phyloP scores from a whole-genome alignment of 1,140 invertebrate species.

The Meloidogyne chitwoodi region DNA sequence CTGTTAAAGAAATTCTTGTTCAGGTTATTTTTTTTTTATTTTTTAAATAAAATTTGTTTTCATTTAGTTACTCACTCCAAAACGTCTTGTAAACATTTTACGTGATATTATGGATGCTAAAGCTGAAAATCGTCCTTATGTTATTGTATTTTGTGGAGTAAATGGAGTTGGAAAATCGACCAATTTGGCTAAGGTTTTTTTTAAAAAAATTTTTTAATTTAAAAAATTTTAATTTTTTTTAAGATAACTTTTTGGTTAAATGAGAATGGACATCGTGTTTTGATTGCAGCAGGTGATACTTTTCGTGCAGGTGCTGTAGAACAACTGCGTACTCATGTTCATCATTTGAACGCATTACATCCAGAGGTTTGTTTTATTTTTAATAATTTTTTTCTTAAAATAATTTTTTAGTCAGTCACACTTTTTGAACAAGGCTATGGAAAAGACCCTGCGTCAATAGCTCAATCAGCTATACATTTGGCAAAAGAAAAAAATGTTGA shows the following conservation, averaged over 20 bases:
- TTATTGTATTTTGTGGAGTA: conserved; percentile 96
- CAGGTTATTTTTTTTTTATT: conserved; percentile 38
- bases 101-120: conserved; percentile 85
- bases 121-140: conserved; percentile 79
- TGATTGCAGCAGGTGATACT: conserved; percentile 98
- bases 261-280: conserved; percentile 88
- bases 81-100: conserved; percentile 88
- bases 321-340: conserved; percentile 88
- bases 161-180: conserved; percentile 99
- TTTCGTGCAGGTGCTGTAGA: conserved; percentile 98
- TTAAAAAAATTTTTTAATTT: conserved; percentile 7
- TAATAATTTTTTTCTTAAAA: not conserved
- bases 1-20: conserved; percentile 63
- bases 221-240: conserved; percentile 41
- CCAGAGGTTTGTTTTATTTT: conserved; percentile 62
- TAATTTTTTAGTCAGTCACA: conserved; percentile 74
- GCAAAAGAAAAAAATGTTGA: conserved; percentile 76
- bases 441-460: conserved; percentile 96
- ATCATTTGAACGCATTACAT: conserved; percentile 88
- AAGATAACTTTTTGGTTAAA: conserved; percentile 96
- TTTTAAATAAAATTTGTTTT: conserved; percentile 10
- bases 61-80: conserved; percentile 80
- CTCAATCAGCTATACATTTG: conserved; percentile 88
- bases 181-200: conserved; percentile 82
- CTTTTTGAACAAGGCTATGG: conserved; percentile 96